These are phyloP conservation scores for Nycticebus coucang DNA, from an alignment of 2,113 vertebrate genomes.

Conservation along the genomic window DNA sequence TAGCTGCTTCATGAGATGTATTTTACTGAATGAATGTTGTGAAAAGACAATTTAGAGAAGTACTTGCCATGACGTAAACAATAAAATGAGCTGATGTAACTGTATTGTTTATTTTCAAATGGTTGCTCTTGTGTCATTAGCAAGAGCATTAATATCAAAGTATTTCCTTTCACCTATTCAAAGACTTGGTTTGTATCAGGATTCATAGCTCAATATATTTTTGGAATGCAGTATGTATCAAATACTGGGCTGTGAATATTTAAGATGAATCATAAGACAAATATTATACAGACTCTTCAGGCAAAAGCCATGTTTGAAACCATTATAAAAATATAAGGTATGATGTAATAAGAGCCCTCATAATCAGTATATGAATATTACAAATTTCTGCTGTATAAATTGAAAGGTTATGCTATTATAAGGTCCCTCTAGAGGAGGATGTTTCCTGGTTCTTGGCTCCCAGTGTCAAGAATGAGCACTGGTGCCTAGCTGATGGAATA, in stretches of 20 bases:
- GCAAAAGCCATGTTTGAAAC: background rate
- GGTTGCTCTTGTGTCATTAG: background rate
- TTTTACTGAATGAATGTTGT: slow-evolving; percentile 15
- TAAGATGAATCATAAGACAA: background rate
- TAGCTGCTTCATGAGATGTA: background rate
- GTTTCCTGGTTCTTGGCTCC: too few species aligned
- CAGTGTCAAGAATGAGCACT: too few species aligned
- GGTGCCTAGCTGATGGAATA: too few species aligned
- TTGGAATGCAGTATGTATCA: background rate
- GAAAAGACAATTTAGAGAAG: background rate
- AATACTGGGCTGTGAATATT: background rate
- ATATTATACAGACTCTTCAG: slow-evolving; percentile 20
- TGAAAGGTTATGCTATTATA: background rate
- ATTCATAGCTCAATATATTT: slow-evolving; percentile 6
- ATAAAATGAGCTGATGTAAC: background rate
- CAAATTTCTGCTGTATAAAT: background rate
- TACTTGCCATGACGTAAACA: background rate
- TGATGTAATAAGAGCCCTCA: background rate
- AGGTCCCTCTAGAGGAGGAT: too few species aligned
- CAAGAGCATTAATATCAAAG: slow-evolving; percentile 16
- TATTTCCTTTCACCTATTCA: slow-evolving; percentile 19
- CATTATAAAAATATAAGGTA: slow-evolving; percentile 29
- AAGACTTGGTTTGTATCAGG: background rate
- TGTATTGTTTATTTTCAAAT: background rate
- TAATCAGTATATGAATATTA: background rate